These are phyloP conservation scores for Cistogaster globosa DNA, from an alignment of 2,888 invertebrate species.

Conservation along the genomic window DNA sequence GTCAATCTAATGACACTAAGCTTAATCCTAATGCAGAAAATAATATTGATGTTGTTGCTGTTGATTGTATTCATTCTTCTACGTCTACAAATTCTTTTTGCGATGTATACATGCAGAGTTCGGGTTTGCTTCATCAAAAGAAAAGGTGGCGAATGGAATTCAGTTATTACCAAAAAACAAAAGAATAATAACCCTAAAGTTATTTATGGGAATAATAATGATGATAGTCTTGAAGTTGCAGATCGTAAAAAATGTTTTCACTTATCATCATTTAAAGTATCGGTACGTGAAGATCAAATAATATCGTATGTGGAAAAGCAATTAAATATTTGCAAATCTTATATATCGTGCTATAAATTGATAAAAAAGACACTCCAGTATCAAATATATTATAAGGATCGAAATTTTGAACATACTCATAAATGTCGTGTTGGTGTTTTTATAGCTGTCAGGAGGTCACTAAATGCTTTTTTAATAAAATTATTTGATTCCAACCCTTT, in stretches of 20 bases:
- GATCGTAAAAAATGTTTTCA: conserved; percentile 3
- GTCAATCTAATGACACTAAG: too few species aligned
- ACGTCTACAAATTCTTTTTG: neutral
- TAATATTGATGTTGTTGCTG: neutral
- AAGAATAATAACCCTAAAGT: neutral
- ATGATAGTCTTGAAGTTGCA: neutral
- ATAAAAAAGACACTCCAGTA: conserved; percentile 12
- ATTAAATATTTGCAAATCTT: neutral
- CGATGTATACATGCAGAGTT: too few species aligned
- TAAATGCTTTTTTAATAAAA: neutral
- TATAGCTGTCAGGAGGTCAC: neutral
- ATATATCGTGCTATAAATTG: conserved; percentile 6
- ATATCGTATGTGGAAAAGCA: conserved; percentile 17
- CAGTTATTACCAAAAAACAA: neutral
- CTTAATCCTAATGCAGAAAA: neutral
- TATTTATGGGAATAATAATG: conserved; percentile 3
- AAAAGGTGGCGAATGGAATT: neutral
- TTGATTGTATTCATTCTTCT: neutral
- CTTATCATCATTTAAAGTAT: conserved; percentile 8
- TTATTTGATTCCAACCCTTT: conserved; percentile 10
- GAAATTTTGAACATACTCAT: too few species aligned
- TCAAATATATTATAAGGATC: too few species aligned
- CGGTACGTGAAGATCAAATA: conserved; percentile 3
- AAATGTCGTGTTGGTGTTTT: neutral
- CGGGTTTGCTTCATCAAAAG: neutral